Base-by-base conservation (phyloP, 1,140 invertebrate species). In the Luehdorfia chinensis region DNA sequence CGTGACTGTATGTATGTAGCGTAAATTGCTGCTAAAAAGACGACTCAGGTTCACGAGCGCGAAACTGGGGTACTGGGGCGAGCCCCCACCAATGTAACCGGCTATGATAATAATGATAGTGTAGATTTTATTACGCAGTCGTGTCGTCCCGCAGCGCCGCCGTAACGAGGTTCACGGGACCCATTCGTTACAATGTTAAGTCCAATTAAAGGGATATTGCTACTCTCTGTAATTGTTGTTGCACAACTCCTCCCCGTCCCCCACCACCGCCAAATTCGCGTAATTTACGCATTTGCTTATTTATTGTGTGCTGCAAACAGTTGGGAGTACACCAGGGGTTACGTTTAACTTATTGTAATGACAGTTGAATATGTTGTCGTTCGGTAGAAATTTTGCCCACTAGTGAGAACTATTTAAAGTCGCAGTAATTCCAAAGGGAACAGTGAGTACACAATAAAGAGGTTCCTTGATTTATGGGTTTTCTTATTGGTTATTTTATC, bases 181-280 rank as follows among this genome's bases (percentile, higher is more conserved):
- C 62, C 63, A 67, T 72, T 66, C 59, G 58, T 72, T 72, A 72
- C 64, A 55, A 46, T 56, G 61, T 70, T 57, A 60, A 64, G 55
- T 66, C 60, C 64, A 70, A 78, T 78, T 75, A 78, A 65, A 63
- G 59, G 55, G 63, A 55, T 53, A 58, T 57, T 66, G 61, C 60
- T 59, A 57, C 55, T 51, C 39, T 55, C 52, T 62, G 6, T 71
- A 61, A 67, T 65, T 67, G 67, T 59, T 66, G 57, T 66, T 65
- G 55, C 63, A 64, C 51, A 65, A 71, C 59, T 72, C 25, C 56
- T 36, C 37, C 49, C 50, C 44, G 52, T 36, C 43, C 48, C 48
- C 44, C 50, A 45, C 39, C 39, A 43, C 37, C 41, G 39, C 37
- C 33, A 12, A 44, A 36, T 31, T 23, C 9, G 16, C 6, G 23